A percentile compares a stretch with the other conserved stretches of the same genome.
Conservation (phyloP, 1,140 invertebrate species). For the Caenorhabditis inopinata region DNA sequence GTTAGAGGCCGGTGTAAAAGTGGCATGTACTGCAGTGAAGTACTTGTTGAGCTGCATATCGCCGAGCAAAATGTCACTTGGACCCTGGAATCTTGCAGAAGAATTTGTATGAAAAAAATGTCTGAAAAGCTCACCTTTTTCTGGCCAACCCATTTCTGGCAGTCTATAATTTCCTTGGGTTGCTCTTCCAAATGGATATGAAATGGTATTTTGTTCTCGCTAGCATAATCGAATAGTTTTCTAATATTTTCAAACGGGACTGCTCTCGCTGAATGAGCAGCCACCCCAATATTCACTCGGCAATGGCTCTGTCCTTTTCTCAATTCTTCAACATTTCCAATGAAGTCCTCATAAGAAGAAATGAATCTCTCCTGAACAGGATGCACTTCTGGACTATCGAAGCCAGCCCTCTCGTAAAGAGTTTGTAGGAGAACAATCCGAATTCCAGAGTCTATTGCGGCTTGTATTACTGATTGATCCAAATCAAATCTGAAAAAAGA, state of each 20-base stretch:
- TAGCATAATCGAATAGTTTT: conserved; percentile 52
- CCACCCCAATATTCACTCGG: conserved; percentile 53
- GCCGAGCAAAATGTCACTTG: not conserved
- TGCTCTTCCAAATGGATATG: conserved; percentile 65
- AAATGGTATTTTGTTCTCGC: conserved; percentile 49
- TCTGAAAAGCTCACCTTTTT: not conserved
- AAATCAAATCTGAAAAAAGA: conserved; percentile 52
- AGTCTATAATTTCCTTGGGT: conserved; percentile 59
- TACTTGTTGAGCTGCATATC: conserved; percentile 26
- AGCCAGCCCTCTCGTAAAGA: conserved; percentile 53
- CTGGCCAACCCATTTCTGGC: conserved; percentile 28
- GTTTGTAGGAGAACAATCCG: conserved; percentile 51
- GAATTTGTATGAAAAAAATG: not conserved
- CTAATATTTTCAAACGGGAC: conserved; percentile 50
- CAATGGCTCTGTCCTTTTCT: conserved; percentile 3
- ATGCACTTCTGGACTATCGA: conserved; percentile 41
- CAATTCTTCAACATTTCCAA: conserved; percentile 44
- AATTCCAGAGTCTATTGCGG: conserved; percentile 59
- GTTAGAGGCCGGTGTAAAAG: conserved; percentile 51
- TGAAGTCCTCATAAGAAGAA: conserved; percentile 51
- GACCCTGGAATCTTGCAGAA: not conserved
- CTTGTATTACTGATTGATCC: conserved; percentile 59
- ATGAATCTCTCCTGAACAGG: conserved; percentile 53
- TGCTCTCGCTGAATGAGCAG: conserved; percentile 63
- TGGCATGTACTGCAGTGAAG: conserved; percentile 60